phyloP scores from a whole-genome alignment of 2,797 vertebrate species.

The Delichon dasypus region DNA sequence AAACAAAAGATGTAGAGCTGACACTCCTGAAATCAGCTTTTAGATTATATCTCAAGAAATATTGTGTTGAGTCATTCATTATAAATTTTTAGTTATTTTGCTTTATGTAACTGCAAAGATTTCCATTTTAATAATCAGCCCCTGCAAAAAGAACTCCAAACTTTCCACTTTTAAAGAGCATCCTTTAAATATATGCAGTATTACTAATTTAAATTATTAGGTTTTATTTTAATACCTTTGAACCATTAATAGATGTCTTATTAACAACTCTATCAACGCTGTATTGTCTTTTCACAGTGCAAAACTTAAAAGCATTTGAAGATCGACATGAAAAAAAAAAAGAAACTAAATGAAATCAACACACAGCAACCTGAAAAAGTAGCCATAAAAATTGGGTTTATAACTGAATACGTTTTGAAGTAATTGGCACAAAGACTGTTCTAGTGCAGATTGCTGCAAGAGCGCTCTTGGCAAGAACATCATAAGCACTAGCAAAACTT shows the following conservation, averaged over 20 bases:
- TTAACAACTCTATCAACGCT: conserved; percentile 44
- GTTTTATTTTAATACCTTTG: conserved; percentile 32
- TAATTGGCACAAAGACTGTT: conserved; percentile 82
- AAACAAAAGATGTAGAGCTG: not conserved
- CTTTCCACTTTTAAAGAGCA: conserved; percentile 39
- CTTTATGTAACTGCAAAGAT: conserved; percentile 47
- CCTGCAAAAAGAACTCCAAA: conserved; percentile 53
- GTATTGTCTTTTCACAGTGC: conserved; percentile 29
- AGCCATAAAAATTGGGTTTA: conserved; percentile 75
- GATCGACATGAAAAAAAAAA: conserved; percentile 62
- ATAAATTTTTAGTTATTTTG: conserved; percentile 42
- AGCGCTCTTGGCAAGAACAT: conserved; percentile 91
- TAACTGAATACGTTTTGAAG: conserved; percentile 81
- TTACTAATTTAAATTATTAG: conserved; percentile 37
- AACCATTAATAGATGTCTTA: conserved; percentile 32
- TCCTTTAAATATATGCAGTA: conserved; percentile 55
- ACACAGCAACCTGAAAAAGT: conserved; percentile 73
- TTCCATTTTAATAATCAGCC: conserved; percentile 58
- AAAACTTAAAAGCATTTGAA: conserved; percentile 51
- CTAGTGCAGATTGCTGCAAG: conserved; percentile 82
- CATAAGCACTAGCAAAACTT: conserved; percentile 85
- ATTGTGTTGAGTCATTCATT: not conserved
- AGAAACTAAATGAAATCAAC: conserved; percentile 75
- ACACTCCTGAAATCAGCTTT: not conserved
- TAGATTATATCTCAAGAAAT: not conserved